Base-by-base conservation (phyloP, 2,113 vertebrate genomes). In the Corvus hawaiiensis region DNA sequence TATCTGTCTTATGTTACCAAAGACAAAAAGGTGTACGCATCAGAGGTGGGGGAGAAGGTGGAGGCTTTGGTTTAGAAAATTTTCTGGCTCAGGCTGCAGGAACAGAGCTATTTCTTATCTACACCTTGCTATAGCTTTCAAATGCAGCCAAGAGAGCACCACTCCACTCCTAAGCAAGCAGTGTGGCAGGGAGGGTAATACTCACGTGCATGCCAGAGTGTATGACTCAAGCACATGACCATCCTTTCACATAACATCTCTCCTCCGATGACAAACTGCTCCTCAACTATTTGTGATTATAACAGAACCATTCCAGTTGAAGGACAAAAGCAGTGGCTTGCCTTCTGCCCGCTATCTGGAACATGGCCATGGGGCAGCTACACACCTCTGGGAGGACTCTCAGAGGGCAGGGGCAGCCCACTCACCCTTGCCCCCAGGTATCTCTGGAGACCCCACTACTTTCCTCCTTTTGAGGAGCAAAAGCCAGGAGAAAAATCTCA, bases 71-170 rank as follows among this genome's bases (percentile, higher is more conserved):
- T 93, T 89, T 86, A 79, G 13, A 68, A 90, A 33, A 44, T 78
- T 90, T 89, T 94, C 62, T 96, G 87, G 12, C 51, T 55, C 11
- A 54, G n/a, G 17, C 20, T 89, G 46, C 68, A 95, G 74, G 33
- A 79, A 62, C 14, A 84, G 35, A 58, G 39, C 56, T 94, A 58
- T 95, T 94, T 97, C 49, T 95, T 63, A 61, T n/a, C 75, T 78
- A 66, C 1, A 63, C 20, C 41, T 75, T 78, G 41, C 64, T 84
- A 6, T 6, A 71, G n/a, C 18, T 86, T 88, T 87, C 64, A 68
- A 61, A 46, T 26, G 49, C 68, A 68, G 48, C 43, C 61, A 41
- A 22, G 19, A 62, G 52, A 72, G 35, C 68, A 48, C 24, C 4
- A 5, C 68, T 51, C 24, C 4, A 5, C 59, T 84, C 61, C 85